Evolutionary conservation across 2,113 vertebrate species (phyloP), one percentile per base, ranked within the genome.

Genomic region (Tricholaema leucomelas): DNA sequence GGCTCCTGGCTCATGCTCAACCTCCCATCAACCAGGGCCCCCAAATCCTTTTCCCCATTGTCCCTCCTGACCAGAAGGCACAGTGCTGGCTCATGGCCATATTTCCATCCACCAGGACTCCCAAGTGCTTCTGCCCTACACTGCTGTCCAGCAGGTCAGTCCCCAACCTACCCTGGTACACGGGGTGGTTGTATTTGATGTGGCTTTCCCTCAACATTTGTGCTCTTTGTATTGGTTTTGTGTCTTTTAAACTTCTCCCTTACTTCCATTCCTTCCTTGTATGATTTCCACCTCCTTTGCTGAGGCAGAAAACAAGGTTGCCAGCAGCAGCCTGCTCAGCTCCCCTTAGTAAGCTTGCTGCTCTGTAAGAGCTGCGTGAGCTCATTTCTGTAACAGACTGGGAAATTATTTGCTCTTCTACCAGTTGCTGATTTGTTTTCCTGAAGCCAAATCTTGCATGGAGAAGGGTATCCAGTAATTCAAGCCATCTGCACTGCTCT

Each of bases 301-400:
- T 48, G 52, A 70, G 31, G 28, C 15, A 60, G 38, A 38, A 90
- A 94, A 52, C 60, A 59, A 80, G 56, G n/a, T n/a, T 3, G 9
- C 8, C 38, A 36, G 23, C 56, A 8, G 8, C 28, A 85, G 72
- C 18, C 73, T 48, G 66, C 38, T 46, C 5, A 1, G 38, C 3
- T 44, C 79, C 81, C 77, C 36, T 21, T 36, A 19, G 38, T 46
- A 3, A 17, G 7, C 38, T 38, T 42, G 52, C 81, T 50, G 76
- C 66, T 84, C 77, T 35, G 35, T 19, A 48, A 66, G 67, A 80
- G 52, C 52, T 23, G 18, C 3, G 30, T 48, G 72, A 76, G n/a
- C n/a, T 74, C 0, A 0, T 58, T 88, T 70, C 80, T 54, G 14
- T 23, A 64, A 65, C 0, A 38, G 40, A 30, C 1, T 2, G 73